A percentile compares a stretch with the other conserved stretches of the same genome.
These are phyloP conservation scores for Aphyosemion australe DNA, from an alignment of 2,113 vertebrate species.

Conservation along the genomic window DNA sequence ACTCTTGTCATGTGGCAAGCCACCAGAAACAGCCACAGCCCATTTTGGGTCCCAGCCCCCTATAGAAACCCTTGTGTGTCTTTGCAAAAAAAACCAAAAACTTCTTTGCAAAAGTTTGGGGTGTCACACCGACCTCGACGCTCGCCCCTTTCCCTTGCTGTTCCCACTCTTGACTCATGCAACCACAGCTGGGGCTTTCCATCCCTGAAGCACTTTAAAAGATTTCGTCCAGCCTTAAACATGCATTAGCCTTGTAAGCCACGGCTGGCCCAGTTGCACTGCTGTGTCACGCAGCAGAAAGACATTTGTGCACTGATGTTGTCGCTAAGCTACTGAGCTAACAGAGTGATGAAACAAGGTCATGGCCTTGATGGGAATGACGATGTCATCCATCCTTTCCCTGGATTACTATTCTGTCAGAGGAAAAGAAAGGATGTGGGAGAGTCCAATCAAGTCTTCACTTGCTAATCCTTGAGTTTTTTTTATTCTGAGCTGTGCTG, in stretches of 20 bases:
- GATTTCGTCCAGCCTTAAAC: conserved; percentile 26
- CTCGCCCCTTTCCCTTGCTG: conserved; percentile 4
- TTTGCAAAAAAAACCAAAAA: conserved; percentile 15
- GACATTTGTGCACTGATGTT: conserved; percentile 38
- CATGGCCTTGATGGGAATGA: conserved; percentile 1
- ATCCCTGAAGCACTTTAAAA: conserved; percentile 24
- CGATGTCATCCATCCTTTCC: conserved; percentile 45
- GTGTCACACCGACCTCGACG: conserved; percentile 10
- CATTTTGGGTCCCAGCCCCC: conserved; percentile 59
- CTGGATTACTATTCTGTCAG: conserved; percentile 50
- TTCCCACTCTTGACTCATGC: conserved; percentile 39
- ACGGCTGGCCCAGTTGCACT: conserved; percentile 49
- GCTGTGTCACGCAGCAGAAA: conserved; percentile 56
- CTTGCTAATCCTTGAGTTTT: conserved; percentile 62
- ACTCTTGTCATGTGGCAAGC: conserved; percentile 63
- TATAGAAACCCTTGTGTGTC: conserved; percentile 21
- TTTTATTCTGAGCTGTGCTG: conserved; percentile 62
- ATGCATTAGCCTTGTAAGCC: conserved; percentile 44
- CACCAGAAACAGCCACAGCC: conserved; percentile 55
- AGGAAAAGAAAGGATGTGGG: not conserved
- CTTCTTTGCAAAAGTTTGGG: conserved; percentile 16
- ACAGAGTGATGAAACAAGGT: conserved; percentile 51
- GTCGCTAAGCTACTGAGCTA: conserved; percentile 65
- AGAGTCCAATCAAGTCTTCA: conserved; percentile 67
- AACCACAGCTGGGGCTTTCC: conserved; percentile 17